phyloP scores from a whole-genome alignment of 2,888 invertebrate species.

The Conus canariensis region DNA sequence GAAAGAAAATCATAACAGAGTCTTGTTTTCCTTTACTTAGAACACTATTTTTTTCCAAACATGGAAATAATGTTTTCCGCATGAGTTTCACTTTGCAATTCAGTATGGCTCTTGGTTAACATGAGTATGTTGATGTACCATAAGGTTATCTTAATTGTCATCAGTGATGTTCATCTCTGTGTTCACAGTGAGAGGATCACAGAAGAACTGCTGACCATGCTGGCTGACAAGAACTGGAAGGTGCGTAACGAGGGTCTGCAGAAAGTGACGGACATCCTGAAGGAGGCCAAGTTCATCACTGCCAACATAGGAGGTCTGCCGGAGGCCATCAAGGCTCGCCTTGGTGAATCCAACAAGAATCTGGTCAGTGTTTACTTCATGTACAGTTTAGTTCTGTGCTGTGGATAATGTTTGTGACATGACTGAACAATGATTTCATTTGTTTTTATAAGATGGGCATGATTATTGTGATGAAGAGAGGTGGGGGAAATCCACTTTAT shows the following conservation, averaged over 20 bases:
- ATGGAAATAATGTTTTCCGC: too few species aligned
- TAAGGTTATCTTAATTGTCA: too few species aligned
- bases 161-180: background rate
- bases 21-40: too few species aligned
- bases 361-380: constrained; percentile 79
- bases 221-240: constrained; percentile 86
- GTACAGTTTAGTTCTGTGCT: background rate
- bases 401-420: background rate
- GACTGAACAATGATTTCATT: too few species aligned
- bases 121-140: too few species aligned
- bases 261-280: constrained; percentile 86
- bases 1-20: too few species aligned
- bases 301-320: constrained; percentile 91
- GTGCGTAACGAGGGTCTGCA: constrained; percentile 87
- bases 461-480: too few species aligned
- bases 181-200: constrained; percentile 86
- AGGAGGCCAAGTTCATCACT: constrained; percentile 89
- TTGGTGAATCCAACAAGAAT: constrained; percentile 95
- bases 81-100: too few species aligned
- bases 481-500: too few species aligned
- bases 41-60: too few species aligned
- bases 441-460: too few species aligned
- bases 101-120: too few species aligned
- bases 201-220: constrained; percentile 87
- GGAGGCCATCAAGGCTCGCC: constrained; percentile 87